These are phyloP conservation scores for Cataglyphis livida DNA, from an alignment of 2,888 invertebrate species.

Conservation along the genomic window DNA sequence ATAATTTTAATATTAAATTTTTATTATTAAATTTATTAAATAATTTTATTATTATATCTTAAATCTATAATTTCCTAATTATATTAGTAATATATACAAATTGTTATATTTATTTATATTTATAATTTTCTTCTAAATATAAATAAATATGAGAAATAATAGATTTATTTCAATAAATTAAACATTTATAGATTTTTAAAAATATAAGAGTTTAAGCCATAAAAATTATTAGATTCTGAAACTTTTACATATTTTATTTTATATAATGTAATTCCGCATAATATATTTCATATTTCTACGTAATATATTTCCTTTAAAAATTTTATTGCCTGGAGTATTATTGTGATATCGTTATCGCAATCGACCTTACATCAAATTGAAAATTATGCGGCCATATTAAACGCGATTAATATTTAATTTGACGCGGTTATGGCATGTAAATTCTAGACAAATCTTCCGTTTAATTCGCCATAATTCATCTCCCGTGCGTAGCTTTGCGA, in stretches of 20 bases:
- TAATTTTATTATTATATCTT: too few relatives aligned
- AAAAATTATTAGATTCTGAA: neutral
- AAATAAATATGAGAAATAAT: neutral
- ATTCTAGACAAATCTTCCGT: conserved; percentile 25
- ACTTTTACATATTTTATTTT: neutral
- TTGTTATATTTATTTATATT: neutral
- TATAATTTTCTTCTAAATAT: neutral
- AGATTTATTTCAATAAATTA: neutral
- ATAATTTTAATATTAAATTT: too few relatives aligned
- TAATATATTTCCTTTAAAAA: conserved; percentile 11
- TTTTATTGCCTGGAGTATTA: conserved; percentile 4
- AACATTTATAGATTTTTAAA: neutral
- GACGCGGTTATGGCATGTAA: conserved; percentile 8
- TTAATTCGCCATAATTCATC: conserved; percentile 34
- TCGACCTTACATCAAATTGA: conserved; percentile 1
- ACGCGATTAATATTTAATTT: conserved; percentile 21
- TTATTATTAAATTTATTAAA: too few relatives aligned
- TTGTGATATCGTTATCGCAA: conserved; percentile 41
- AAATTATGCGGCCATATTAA: conserved; percentile 24
- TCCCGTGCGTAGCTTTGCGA: conserved; percentile 24
- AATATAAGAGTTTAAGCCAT: neutral
- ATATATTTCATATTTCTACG: neutral
- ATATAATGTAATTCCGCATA: neutral
- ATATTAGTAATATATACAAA: neutral
- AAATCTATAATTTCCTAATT: neutral